Conservation (phyloP, 35 echinoderm and acorn worm species). For the Eucidaris tribuloides region DNA sequence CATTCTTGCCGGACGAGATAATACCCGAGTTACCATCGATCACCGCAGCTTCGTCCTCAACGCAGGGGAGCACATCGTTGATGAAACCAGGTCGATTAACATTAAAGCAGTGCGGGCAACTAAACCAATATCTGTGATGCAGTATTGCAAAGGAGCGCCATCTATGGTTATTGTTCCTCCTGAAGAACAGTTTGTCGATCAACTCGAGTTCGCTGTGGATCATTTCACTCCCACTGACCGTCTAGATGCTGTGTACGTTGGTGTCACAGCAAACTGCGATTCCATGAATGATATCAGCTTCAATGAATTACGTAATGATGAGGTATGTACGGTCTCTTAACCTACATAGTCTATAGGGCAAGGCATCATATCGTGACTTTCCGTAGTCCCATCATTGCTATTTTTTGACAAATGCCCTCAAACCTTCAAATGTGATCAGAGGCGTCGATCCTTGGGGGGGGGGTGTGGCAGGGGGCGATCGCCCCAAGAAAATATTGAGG, state of each 20-base stretch:
- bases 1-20: not conserved
- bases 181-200: not conserved
- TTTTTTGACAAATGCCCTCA: too few species aligned
- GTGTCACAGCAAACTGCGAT: not conserved
- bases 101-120: not conserved
- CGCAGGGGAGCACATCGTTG: not conserved
- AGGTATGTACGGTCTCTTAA: too few species aligned
- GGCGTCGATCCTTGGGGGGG: too few species aligned
- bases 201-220: not conserved
- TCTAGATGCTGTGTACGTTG: not conserved
- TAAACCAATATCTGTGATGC: not conserved
- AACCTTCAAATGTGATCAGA: too few species aligned
- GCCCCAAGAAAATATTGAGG: too few species aligned
- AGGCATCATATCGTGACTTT: too few species aligned
- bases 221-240: not conserved
- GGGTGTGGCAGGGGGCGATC: too few species aligned
- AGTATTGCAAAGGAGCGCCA: conserved; percentile 3
- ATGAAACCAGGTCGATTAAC: not conserved
- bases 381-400: too few species aligned
- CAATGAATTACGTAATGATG: too few species aligned
- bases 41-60: not conserved
- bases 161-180: not conserved
- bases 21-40: not conserved
- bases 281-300: too few species aligned
- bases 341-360: too few species aligned